Percentiles rank a stretch among this genome's conserved stretches.
Conservation (phyloP, 2,113 vertebrate species). For the Menidia beryllina region DNA sequence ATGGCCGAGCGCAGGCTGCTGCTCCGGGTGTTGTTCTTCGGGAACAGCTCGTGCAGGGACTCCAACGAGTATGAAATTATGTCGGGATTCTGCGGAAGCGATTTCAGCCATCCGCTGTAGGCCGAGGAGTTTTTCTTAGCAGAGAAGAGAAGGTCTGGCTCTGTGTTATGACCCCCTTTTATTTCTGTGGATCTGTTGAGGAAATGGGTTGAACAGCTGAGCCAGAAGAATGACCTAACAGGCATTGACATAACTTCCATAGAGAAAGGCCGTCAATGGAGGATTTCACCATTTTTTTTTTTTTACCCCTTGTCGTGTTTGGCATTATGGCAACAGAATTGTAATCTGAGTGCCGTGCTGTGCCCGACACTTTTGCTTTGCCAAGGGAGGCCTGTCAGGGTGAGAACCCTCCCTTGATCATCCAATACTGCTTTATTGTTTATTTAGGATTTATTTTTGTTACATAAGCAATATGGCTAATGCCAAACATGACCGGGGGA, state of each 20-base stretch:
- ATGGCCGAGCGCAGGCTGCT: constrained; percentile 80
- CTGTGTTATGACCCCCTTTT: constrained; percentile 76
- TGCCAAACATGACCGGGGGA: too few species aligned
- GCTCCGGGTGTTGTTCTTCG: not conserved
- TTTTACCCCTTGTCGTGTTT: too few species aligned
- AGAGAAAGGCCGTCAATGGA: rapidly evolving
- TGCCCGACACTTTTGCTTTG: too few species aligned
- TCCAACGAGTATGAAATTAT: constrained; percentile 83
- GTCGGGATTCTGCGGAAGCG: constrained; percentile 74
- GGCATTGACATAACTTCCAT: not conserved
- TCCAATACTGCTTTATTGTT: too few species aligned
- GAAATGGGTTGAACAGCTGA: not conserved
- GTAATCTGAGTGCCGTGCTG: too few species aligned
- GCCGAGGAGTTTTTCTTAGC: constrained; percentile 64
- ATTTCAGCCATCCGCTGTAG: constrained; percentile 84
- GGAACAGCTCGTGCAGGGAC: constrained; percentile 83
- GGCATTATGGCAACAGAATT: too few species aligned
- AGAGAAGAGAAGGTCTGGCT: constrained; percentile 86
- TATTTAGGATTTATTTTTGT: too few species aligned
- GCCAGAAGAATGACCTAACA: not conserved
- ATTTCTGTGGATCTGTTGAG: constrained; percentile 76
- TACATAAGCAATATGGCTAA: too few species aligned
- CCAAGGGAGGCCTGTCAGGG: too few species aligned
- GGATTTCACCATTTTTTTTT: too few species aligned
- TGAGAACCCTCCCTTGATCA: too few species aligned